Evolutionary conservation across 2,113 vertebrate species (phyloP).

Genomic region (Pardalotus punctatus): DNA sequence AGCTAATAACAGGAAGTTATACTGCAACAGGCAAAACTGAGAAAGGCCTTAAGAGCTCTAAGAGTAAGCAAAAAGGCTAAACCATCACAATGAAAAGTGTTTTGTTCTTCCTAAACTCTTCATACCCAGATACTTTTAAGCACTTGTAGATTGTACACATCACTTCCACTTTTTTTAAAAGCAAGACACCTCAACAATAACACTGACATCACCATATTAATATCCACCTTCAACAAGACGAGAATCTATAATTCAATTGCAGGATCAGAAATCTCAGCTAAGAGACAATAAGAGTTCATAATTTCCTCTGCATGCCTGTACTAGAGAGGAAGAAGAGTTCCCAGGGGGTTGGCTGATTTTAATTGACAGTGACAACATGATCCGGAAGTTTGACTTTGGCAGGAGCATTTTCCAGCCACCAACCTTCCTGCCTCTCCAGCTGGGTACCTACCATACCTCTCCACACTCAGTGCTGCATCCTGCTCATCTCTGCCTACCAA

Average conservation of each 20-base stretch:
- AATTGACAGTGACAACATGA: not conserved
- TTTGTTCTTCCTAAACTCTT: not conserved
- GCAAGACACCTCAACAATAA: not conserved
- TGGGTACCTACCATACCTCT: accelerated
- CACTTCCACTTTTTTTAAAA: not conserved
- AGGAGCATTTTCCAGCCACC: not conserved
- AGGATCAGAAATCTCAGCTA: not conserved
- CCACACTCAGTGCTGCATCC: not conserved
- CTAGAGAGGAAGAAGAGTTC: not conserved
- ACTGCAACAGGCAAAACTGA: not conserved
- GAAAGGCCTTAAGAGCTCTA: not conserved
- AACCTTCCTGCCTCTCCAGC: not conserved
- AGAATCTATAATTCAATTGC: not conserved
- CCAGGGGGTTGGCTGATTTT: not conserved
- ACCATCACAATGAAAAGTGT: accelerated
- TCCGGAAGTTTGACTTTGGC: not conserved
- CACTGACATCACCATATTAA: not conserved
- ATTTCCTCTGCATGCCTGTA: not conserved
- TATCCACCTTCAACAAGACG: accelerated
- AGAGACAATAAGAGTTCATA: not conserved
- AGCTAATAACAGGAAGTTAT: not conserved
- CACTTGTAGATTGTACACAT: not conserved
- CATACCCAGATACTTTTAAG: not conserved
- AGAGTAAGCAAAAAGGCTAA: not conserved
- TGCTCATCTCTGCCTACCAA: not conserved